phyloP scores from a whole-genome alignment of 1,140 invertebrate species.

The Drosophila ironensis region DNA sequence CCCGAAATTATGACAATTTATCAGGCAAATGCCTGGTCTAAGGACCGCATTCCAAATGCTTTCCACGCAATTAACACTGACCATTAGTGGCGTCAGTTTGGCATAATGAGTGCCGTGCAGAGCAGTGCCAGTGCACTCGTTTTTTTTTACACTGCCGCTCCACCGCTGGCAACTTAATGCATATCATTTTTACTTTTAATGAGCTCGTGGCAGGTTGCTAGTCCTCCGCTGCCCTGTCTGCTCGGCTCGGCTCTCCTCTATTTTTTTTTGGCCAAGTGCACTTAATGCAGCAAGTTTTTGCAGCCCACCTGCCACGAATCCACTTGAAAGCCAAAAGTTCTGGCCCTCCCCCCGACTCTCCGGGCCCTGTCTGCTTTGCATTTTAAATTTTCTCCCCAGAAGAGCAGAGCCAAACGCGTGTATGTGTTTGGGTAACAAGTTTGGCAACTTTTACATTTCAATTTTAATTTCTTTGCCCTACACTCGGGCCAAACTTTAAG shows the following conservation, averaged over 20 bases:
- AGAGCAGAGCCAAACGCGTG: constrained; percentile 13
- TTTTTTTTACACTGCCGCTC: constrained; percentile 51
- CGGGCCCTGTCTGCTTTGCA: constrained; percentile 50
- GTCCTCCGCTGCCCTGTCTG: background rate
- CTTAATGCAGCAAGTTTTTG: constrained; percentile 72
- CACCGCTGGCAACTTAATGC: constrained; percentile 70
- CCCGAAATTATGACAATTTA: constrained; percentile 74
- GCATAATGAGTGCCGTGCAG: constrained; percentile 61
- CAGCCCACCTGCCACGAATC: constrained; percentile 60
- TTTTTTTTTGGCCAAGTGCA: constrained; percentile 51
- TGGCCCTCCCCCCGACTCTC: background rate
- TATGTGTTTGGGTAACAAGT: constrained; percentile 33
- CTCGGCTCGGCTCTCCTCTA: background rate
- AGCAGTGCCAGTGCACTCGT: background rate
- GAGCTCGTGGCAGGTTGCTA: constrained; percentile 60
- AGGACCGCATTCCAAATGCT: constrained; percentile 49
- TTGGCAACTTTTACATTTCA: constrained; percentile 75
- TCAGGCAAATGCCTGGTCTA: constrained; percentile 49
- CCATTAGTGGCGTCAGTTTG: constrained; percentile 69
- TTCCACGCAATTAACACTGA: constrained; percentile 77
- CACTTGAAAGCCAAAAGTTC: constrained; percentile 65
- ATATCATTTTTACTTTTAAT: constrained; percentile 79
- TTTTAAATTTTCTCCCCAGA: constrained; percentile 59
- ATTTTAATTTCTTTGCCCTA: constrained; percentile 73
- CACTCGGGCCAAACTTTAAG: constrained; percentile 63